Base-by-base conservation (phyloP, 2,797 vertebrate genomes). In the Micrastur ruficollis region DNA sequence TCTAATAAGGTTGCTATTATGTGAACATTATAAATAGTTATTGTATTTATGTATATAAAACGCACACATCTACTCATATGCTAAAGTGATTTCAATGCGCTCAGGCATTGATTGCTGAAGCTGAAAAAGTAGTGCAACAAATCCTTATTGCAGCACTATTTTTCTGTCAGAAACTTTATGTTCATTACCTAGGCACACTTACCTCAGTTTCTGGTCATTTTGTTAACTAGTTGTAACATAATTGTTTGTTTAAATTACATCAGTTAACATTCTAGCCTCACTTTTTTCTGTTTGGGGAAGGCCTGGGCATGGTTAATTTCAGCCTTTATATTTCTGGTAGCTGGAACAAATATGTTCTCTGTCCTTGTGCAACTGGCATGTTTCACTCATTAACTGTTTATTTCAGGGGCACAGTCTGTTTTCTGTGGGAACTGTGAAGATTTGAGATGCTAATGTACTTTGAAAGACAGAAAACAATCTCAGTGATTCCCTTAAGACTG, bases 381-480 rank as follows among this genome's bases (percentile, higher is more conserved):
- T 80, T 94, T 93, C 85, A 94, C 84, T 97, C 94, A 94, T 95
- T 97, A 95, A 80, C 61, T 84, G 52, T 85, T 92, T 91, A 85
- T 87, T 93, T 95, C 66, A 78, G 75, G 50, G 89, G 71, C 86
- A 65, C 81, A 95, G 90, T 96, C 96, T 97, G 59, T 78, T 85
- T 96, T 96, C 90, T 92, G 73, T 71, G 90, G 94, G 93, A 97
- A 92, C 93, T 89, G 68, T 84, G 92, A 97, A 96, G 93, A 94
- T 95, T 95, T 97, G 95, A 95, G 94, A 68, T 89, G 86, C 34
- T 92, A 81, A 83, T 96, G 73, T 74, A 78, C 42, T 91, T 96
- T 95, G 82, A 97, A 76, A 96, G 81, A 91, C 85, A 96, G 73
- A 95, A 97, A 94, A 93, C 53, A 86, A 63, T 96, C 83, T 94